Evolutionary conservation across 1,140 invertebrate genomes (phyloP).

Genomic region (Drosophila truncata): DNA sequence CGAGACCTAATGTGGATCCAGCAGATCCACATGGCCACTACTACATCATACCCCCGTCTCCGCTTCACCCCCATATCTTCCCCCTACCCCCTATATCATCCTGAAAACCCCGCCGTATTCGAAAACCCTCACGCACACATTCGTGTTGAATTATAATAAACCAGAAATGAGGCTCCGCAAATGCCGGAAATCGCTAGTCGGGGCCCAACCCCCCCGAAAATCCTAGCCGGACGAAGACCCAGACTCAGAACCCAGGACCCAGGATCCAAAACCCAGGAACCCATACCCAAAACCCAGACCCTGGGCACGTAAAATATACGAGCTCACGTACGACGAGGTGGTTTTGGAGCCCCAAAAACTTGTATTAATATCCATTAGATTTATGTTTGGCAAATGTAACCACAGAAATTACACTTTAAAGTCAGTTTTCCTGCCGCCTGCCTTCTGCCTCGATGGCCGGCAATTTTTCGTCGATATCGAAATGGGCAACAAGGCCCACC

Average conservation of each 20-base stretch:
- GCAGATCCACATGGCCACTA: constrained; percentile 19
- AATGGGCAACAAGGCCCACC: constrained; percentile 30
- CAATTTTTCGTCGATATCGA: constrained; percentile 79
- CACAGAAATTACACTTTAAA: constrained; percentile 83
- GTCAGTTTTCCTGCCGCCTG: constrained; percentile 15
- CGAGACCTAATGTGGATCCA: constrained; percentile 57
- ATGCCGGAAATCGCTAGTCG: constrained; percentile 80
- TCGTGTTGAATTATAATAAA: constrained; percentile 83
- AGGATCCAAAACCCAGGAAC: too few relatives aligned
- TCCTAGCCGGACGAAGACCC: constrained; percentile 24
- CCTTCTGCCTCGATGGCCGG: constrained; percentile 25
- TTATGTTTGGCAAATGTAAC: constrained; percentile 82
- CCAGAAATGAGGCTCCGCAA: constrained; percentile 74
- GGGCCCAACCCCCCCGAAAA: constrained; percentile 27
- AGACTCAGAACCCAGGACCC: background rate
- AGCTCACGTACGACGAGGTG: constrained; percentile 65
- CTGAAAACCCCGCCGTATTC: constrained; percentile 13
- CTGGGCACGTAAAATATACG: constrained; percentile 74
- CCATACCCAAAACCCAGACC: background rate
- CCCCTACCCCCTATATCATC: background rate
- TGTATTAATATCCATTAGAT: constrained; percentile 84
- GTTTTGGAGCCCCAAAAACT: constrained; percentile 59
- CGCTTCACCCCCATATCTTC: rapidly evolving
- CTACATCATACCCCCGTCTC: constrained; percentile 1
- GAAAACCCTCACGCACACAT: constrained; percentile 46